Conservation (phyloP, 2,797 vertebrate genomes). For the Enteromius thamalakanensis region DNA sequence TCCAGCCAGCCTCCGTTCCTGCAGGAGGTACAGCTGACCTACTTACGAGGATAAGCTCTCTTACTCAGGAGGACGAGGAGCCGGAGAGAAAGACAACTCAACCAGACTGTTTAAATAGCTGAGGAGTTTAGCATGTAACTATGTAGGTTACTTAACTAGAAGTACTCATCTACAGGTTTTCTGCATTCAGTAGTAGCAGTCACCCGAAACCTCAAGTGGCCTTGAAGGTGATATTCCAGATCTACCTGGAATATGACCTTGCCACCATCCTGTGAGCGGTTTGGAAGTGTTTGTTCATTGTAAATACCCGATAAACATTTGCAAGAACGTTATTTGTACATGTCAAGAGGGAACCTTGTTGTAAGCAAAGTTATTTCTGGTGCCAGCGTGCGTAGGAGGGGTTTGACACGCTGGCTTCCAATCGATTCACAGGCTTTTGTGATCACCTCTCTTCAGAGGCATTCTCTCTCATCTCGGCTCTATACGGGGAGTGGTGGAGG, state of each 20-base stretch:
- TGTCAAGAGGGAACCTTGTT: slow-evolving; percentile 72
- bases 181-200: background rate
- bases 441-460: slow-evolving; percentile 68
- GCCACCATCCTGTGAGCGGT: background rate
- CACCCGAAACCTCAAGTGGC: background rate
- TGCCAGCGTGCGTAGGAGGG: slow-evolving; percentile 72
- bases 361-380: slow-evolving; percentile 76
- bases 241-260: background rate
- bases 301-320: background rate
- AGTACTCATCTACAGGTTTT: background rate
- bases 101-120: slow-evolving; percentile 66
- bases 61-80: slow-evolving; percentile 64
- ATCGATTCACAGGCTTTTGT: slow-evolving; percentile 77
- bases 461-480: slow-evolving; percentile 58
- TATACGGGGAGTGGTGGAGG: slow-evolving; percentile 20
- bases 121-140: slow-evolving; percentile 1
- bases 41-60: slow-evolving; percentile 72
- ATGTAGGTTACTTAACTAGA: slow-evolving; percentile 12
- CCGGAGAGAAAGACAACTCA: slow-evolving; percentile 67
- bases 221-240: background rate
- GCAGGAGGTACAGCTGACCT: slow-evolving; percentile 73
- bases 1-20: slow-evolving; percentile 67
- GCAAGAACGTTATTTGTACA: slow-evolving; percentile 46
- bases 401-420: slow-evolving; percentile 75
- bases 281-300: background rate